Percentiles rank a stretch among this genome's conserved stretches.
phyloP scores from a whole-genome alignment of 2,797 vertebrate genomes.

The Chelmon rostratus region DNA sequence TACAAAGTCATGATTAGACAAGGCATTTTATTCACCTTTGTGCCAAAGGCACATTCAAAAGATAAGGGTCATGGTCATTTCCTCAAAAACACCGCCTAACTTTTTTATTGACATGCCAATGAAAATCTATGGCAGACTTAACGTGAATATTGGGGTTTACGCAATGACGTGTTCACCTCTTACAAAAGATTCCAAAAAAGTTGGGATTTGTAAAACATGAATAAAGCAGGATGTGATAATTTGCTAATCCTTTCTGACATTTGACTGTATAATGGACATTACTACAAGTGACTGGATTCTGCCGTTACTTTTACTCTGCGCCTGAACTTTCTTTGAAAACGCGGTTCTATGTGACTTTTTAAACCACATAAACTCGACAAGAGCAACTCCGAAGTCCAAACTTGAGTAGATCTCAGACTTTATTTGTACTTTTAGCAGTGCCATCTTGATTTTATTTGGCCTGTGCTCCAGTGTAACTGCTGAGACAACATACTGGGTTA shows the following conservation, averaged over 20 bases:
- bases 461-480: too few relatives aligned
- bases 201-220: too few relatives aligned
- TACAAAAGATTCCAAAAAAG: too few relatives aligned
- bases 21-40: not conserved
- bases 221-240: too few relatives aligned
- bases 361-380: not conserved
- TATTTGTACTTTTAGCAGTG: not conserved
- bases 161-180: not conserved
- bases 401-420: not conserved
- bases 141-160: not conserved
- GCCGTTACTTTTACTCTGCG: too few relatives aligned
- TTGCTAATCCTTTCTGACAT: too few relatives aligned
- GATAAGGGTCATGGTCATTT: not conserved
- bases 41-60: not conserved
- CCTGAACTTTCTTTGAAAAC: too few relatives aligned
- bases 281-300: too few relatives aligned
- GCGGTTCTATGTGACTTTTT: not conserved
- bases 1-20: constrained; percentile 28
- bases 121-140: not conserved
- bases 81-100: not conserved
- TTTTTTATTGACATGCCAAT: not conserved
- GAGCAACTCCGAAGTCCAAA: not conserved
- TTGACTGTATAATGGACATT: too few relatives aligned
- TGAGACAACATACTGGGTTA: not conserved
- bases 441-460: not conserved